Percentiles rank a stretch among this genome's conserved stretches.
Conservation (phyloP, 2,797 vertebrate genomes). For the Cyclopterus lumpus region DNA sequence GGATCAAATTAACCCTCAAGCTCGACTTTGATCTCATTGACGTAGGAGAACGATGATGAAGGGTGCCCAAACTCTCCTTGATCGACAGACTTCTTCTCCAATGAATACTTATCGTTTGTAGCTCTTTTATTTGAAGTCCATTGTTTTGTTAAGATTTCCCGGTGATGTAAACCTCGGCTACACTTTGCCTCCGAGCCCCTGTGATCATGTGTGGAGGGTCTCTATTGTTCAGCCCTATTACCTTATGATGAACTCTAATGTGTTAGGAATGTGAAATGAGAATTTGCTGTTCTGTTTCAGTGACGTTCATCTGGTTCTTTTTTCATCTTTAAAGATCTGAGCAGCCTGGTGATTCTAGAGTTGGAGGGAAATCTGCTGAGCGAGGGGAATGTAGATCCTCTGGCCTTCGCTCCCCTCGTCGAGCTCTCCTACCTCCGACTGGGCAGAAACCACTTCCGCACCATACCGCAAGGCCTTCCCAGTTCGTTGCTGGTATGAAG, state of each 20-base stretch:
- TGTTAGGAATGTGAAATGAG: not conserved
- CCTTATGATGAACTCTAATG: not conserved
- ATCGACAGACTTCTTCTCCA: not conserved
- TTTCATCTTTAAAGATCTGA: conserved; percentile 82
- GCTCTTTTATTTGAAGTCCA: not conserved
- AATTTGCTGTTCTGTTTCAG: not conserved
- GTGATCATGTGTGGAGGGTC: not conserved
- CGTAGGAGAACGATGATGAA: not conserved
- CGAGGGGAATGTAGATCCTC: conserved; percentile 89
- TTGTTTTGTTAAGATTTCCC: not conserved
- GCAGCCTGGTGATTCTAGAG: conserved; percentile 91
- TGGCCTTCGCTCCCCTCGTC: conserved; percentile 86
- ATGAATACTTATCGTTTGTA: not conserved
- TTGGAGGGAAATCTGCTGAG: conserved; percentile 95
- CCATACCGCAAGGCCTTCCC: conserved; percentile 93
- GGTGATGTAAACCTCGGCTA: not conserved
- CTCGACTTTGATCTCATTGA: not conserved
- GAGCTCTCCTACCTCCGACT: conserved; percentile 91
- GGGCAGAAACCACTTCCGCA: conserved; percentile 93
- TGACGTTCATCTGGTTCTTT: not conserved
- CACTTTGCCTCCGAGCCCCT: not conserved
- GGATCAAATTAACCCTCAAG: no score
- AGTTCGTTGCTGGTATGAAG: conserved; percentile 87
- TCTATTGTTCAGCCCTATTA: not conserved
- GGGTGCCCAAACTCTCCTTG: not conserved